Conservation (phyloP, 1,140 invertebrate genomes). For the Calephelis virginiensis region DNA sequence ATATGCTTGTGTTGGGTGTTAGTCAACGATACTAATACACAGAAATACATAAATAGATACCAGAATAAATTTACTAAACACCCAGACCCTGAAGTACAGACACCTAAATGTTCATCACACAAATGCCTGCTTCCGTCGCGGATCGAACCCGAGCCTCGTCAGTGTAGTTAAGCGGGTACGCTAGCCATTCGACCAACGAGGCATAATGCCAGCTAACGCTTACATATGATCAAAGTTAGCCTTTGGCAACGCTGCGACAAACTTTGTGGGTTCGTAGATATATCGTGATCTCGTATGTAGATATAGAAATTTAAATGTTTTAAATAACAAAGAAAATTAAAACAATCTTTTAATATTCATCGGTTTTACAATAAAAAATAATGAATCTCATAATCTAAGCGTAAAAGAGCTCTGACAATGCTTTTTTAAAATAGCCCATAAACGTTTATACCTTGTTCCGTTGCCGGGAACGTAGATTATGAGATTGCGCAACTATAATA, state of each 20-base stretch:
- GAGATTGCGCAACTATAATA: constrained; percentile 27
- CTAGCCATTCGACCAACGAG: no score
- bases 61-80: no score
- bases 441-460: constrained; percentile 7
- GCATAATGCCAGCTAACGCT: not conserved
- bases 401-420: constrained; percentile 10
- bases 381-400: constrained; percentile 1
- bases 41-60: no score
- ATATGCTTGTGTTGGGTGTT: no score
- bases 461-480: constrained; percentile 13
- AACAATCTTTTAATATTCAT: not conserved
- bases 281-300: not conserved
- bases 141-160: no score
- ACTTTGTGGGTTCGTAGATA: not conserved
- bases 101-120: no score
- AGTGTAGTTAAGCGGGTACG: no score
- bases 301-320: no score
- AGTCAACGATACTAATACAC: no score
- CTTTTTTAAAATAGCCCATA: constrained; percentile 13
- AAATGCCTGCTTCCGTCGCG: no score
- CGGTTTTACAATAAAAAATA: constrained; percentile 6
- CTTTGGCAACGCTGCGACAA: not conserved
- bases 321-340: not conserved
- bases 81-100: no score
- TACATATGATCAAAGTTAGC: not conserved